A percentile compares a stretch with the other conserved stretches of the same genome.
These are phyloP conservation scores for Hyperopisus bebe DNA, from an alignment of 2,113 vertebrate species.

Conservation along the genomic window DNA sequence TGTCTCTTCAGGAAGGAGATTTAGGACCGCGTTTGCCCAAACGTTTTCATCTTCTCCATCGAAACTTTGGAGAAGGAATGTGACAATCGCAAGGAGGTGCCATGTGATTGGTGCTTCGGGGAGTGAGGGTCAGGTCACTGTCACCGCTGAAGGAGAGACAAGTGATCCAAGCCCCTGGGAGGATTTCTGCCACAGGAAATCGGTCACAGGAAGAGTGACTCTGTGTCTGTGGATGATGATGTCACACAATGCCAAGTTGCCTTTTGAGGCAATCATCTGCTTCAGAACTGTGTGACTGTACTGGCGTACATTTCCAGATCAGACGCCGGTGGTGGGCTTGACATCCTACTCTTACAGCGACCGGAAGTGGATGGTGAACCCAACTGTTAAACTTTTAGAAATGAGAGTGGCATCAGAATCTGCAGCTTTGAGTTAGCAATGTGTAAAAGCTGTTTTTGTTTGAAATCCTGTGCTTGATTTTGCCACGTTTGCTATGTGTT, in stretches of 20 bases:
- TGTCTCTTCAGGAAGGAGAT: neutral
- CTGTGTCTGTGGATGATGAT: neutral
- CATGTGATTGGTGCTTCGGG: neutral
- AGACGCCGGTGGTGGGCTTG: neutral
- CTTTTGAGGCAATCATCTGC: neutral
- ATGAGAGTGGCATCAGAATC: neutral
- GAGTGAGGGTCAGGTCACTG: neutral
- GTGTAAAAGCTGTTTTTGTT: neutral
- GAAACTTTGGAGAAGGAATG: neutral
- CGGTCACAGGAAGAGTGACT: neutral
- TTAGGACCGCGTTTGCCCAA: neutral
- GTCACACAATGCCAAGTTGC: neutral
- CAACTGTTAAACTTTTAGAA: neutral
- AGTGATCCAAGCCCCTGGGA: neutral
- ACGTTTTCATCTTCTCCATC: neutral
- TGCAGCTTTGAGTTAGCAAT: neutral
- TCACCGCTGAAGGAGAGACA: neutral
- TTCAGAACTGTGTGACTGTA: neutral
- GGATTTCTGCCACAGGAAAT: neutral
- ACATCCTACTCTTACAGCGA: neutral
- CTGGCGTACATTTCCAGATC: neutral
- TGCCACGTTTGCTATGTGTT: neutral
- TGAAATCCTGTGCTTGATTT: neutral
- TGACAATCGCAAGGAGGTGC: neutral
- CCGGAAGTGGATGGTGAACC: neutral